Evolutionary conservation across 2,113 vertebrate genomes (phyloP), one percentile per base, ranked within the genome.

Genomic region (Kobus ellipsiprymnus): DNA sequence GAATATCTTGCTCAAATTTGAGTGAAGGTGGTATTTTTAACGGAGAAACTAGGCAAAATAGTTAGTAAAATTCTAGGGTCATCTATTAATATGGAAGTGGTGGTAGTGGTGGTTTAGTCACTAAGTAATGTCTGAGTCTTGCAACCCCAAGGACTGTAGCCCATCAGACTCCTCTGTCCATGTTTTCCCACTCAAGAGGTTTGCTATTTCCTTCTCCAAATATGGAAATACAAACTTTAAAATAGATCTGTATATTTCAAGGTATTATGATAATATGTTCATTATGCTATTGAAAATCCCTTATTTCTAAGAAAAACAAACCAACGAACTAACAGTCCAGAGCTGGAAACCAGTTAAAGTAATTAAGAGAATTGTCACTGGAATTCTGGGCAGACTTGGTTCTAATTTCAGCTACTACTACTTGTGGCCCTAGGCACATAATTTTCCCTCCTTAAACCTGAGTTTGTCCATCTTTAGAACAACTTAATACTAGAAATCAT

Each of bases 271-370:
- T 40, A 84, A 36, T 44, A 89, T 87, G 92, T 88, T 96, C 27
- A 64, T 57, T 87, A 83, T 40, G 54, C 30, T 95, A 5, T 64
- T 97, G 6, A 88, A 94, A 89, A 33, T 54, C 14, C n/a, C 30
- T 96, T 95, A 90, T 52, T 81, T 95, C 77, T 87, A 80, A 44
- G 92, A 91, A 97, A 95, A 78, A 71, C 59, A 98, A 94, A 93
- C 33, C 23, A 77, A 89, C 7, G 91, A 89, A 82, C 4, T 36
- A 11, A 57, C 19, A 80, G 13, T 57, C 44, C 64, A 97, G 52
- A 90, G 52, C 21, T 29, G 55, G 27, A 94, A 97, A 95, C 62
- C 33, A 95, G 14, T 67, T 44, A 62, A 90, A 64, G 33, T 86
- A 40, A 33, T 93, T 87, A 77, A 95, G 36, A 90, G 25, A 97